Evolutionary conservation across 2,797 vertebrate genomes (phyloP).

Genomic region (Taeniopygia guttata): DNA sequence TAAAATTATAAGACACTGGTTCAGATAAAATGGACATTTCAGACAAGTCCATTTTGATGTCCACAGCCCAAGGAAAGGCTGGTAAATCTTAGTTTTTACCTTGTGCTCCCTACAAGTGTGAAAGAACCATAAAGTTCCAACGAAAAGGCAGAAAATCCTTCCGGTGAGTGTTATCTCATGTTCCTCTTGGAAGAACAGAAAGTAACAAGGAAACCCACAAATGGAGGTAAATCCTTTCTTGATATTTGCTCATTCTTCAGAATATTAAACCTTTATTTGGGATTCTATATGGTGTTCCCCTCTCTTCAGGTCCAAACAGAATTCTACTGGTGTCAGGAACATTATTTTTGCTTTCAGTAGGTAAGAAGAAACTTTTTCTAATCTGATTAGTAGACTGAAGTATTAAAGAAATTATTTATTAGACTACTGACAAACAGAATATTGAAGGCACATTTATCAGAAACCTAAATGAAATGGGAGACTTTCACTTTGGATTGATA

Average conservation of each 20-base stretch:
- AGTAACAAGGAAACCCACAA: not conserved
- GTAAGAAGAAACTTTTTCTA: not conserved
- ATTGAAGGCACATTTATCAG: not conserved
- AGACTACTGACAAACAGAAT: not conserved
- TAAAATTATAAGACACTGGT: not conserved
- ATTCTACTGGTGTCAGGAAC: not conserved
- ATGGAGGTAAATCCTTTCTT: not conserved
- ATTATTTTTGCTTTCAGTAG: not conserved
- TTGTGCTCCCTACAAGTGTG: not conserved
- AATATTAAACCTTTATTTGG: not conserved
- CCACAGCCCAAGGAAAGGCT: not conserved
- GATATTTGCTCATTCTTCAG: not conserved
- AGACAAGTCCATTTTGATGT: not conserved
- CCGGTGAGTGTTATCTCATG: not conserved
- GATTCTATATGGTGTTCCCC: fast-evolving
- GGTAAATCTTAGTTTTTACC: not conserved
- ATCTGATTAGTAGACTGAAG: not conserved
- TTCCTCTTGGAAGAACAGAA: not conserved
- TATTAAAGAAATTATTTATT: not conserved
- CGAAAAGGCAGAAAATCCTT: not conserved
- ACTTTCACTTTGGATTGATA: not conserved
- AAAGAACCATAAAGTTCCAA: not conserved
- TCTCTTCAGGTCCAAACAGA: not conserved
- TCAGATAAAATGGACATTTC: not conserved
- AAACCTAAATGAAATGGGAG: not conserved